Evolutionary conservation across 2,888 invertebrate species (phyloP).

Genomic region (Onthophagus sagittarius): DNA sequence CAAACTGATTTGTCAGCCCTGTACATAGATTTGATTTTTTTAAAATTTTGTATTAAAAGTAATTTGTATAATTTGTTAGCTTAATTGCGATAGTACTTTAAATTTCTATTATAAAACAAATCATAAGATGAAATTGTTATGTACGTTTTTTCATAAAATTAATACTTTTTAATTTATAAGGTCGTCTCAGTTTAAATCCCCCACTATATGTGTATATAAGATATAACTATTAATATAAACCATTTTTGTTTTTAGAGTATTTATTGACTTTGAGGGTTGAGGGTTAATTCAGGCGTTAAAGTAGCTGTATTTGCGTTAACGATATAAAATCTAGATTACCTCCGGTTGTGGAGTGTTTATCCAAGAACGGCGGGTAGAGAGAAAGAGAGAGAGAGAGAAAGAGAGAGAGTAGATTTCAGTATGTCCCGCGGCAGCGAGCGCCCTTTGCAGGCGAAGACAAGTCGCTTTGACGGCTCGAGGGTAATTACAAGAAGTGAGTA

Average conservation of each 20-base stretch:
- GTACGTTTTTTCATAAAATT: too few relatives aligned
- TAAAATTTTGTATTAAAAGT: too few relatives aligned
- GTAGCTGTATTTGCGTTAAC: constrained; percentile 2
- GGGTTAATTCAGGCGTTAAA: background rate
- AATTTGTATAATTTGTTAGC: too few relatives aligned
- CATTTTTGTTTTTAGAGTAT: background rate
- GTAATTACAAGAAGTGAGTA: constrained; percentile 50
- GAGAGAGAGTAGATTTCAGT: constrained; percentile 32
- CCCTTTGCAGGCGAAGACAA: constrained; percentile 47
- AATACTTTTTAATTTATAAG: too few relatives aligned
- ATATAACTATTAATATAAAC: background rate
- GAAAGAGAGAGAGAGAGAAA: constrained; percentile 3
- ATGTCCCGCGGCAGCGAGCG: constrained; percentile 41
- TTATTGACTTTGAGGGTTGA: background rate
- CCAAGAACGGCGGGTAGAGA: constrained; percentile 34
- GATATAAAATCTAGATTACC: constrained; percentile 21
- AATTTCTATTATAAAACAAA: too few relatives aligned
- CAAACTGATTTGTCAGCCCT: too few relatives aligned
- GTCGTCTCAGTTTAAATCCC: too few relatives aligned
- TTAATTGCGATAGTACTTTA: too few relatives aligned
- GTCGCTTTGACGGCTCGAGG: constrained; percentile 46
- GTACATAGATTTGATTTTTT: too few relatives aligned
- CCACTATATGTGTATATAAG: too few relatives aligned
- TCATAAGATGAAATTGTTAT: too few relatives aligned
- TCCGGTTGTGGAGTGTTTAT: constrained; percentile 28